These are phyloP conservation scores for Actinemys pallida DNA, from an alignment of 2,113 vertebrate species.

Conservation along the genomic window DNA sequence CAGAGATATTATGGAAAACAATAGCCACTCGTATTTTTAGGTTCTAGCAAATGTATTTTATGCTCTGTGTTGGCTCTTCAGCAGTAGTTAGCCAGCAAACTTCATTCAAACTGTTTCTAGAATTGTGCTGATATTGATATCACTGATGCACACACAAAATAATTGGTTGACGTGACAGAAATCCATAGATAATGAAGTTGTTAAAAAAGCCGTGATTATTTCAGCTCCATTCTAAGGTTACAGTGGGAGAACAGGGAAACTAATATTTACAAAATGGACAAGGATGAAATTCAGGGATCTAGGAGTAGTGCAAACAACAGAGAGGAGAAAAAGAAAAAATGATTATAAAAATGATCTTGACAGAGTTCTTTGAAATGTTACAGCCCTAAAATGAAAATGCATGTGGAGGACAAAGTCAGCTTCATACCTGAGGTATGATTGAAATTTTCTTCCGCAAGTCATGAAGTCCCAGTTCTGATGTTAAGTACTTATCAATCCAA, in stretches of 20 bases:
- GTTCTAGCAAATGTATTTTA: background rate
- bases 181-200: background rate
- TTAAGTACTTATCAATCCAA: slow-evolving; percentile 91
- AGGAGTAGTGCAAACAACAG: background rate
- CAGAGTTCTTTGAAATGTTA: background rate
- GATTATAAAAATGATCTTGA: background rate
- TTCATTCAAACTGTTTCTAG: background rate
- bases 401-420: background rate
- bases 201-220: background rate
- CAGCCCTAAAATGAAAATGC: background rate
- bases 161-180: background rate
- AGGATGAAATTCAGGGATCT: background rate
- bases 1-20: background rate
- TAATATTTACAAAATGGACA: background rate
- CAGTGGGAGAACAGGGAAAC: background rate
- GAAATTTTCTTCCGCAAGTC: slow-evolving; percentile 96
- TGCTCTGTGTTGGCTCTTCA: background rate
- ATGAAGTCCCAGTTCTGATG: slow-evolving; percentile 92
- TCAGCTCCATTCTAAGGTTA: background rate
- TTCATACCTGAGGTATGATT: slow-evolving; percentile 95
- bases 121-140: background rate
- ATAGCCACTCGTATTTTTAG: background rate
- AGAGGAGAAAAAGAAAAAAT: slow-evolving; percentile 13
- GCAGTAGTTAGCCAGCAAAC: background rate
- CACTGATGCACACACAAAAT: background rate